Conservation (phyloP, 1,140 invertebrate genomes). For the Cheumatopsyche charites region DNA sequence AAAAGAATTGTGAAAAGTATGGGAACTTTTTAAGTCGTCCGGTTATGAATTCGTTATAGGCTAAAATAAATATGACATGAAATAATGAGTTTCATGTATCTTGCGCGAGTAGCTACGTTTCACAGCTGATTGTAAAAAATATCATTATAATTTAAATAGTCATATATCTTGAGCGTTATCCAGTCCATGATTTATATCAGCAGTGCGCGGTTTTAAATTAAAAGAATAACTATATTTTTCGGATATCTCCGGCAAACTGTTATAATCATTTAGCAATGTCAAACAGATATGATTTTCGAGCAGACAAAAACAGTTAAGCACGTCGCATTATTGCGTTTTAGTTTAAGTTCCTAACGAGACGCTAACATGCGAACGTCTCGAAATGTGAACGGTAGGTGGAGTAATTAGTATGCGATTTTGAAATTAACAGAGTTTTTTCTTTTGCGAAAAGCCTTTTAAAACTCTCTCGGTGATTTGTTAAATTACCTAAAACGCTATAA, state of each 20-base stretch:
- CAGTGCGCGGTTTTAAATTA: neutral
- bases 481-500: conserved; percentile 7
- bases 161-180: neutral
- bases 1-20: neutral
- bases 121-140: conserved; percentile 7
- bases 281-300: conserved; percentile 18
- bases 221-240: neutral
- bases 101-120: neutral
- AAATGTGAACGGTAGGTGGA: conserved; percentile 20
- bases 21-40: neutral
- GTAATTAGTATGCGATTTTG: conserved; percentile 18
- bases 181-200: too few relatives aligned
- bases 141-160: conserved; percentile 21
- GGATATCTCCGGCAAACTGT: conserved; percentile 6
- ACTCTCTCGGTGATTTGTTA: conserved; percentile 6
- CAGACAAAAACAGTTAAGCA: conserved; percentile 20
- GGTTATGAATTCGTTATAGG: neutral
- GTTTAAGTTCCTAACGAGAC: conserved; percentile 9
- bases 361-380: conserved; percentile 30
- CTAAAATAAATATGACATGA: neutral
- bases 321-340: neutral
- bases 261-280: conserved; percentile 37
- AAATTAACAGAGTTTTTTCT: conserved; percentile 16
- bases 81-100: conserved; percentile 13
- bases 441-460: neutral